Conservation (phyloP, 2,113 vertebrate species). For the Bufo bufo region DNA sequence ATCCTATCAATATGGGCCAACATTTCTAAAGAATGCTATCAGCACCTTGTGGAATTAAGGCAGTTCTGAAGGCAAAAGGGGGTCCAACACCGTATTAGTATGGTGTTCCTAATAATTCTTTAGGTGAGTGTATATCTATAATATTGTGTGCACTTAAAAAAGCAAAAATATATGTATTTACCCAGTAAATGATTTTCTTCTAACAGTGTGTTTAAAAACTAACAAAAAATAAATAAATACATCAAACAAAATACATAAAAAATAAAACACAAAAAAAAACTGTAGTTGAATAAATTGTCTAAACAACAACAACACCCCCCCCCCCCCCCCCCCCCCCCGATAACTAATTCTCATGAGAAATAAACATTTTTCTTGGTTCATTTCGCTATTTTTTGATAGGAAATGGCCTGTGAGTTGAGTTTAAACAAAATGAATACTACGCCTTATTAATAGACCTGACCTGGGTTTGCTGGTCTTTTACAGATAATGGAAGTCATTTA, state of each 20-base stretch:
- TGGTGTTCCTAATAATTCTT: too few species aligned
- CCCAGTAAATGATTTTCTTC: neutral
- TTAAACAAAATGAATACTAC: slow-evolving; percentile 53
- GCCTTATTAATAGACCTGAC: slow-evolving; percentile 62
- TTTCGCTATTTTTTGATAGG: slow-evolving; percentile 33
- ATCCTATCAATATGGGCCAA: too few species aligned
- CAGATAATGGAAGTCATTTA: slow-evolving; percentile 65
- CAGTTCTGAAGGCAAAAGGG: too few species aligned
- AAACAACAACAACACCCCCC: neutral
- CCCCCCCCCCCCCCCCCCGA: neutral
- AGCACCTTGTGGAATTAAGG: too few species aligned
- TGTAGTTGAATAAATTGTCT: neutral
- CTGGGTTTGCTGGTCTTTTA: slow-evolving; percentile 60
- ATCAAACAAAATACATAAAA: neutral
- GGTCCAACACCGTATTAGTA: too few species aligned
- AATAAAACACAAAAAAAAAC: slow-evolving; percentile 15
- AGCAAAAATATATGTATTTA: slow-evolving; percentile 62
- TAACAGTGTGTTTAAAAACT: neutral
- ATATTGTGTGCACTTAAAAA: too few species aligned
- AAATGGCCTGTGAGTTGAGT: slow-evolving; percentile 14
- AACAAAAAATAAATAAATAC: neutral
- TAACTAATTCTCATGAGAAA: neutral
- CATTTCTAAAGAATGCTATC: too few species aligned
- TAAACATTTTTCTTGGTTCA: neutral
- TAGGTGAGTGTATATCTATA: too few species aligned